These are phyloP conservation scores for Balaenoptera acutorostrata DNA, from an alignment of 2,113 vertebrate species.

Conservation along the genomic window DNA sequence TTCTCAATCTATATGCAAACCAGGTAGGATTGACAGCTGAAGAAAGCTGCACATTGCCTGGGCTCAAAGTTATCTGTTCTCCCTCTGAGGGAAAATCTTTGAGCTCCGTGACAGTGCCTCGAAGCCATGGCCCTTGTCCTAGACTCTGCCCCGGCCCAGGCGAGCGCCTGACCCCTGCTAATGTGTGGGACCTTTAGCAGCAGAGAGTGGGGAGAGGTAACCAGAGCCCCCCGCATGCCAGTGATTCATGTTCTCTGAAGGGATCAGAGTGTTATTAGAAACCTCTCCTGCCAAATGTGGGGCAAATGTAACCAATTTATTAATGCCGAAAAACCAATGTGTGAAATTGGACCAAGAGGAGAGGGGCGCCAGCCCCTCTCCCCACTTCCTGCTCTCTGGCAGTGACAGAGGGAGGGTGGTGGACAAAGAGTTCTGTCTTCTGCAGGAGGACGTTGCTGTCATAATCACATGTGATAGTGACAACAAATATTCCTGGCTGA, in stretches of 20 bases:
- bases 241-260: slow-evolving; percentile 66
- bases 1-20: slow-evolving; percentile 74
- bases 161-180: slow-evolving; percentile 61
- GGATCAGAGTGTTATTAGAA: slow-evolving; percentile 71
- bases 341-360: slow-evolving; percentile 64
- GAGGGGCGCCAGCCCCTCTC: neutral
- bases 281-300: slow-evolving; percentile 59
- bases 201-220: slow-evolving; percentile 40
- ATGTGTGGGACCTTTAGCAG: slow-evolving; percentile 41
- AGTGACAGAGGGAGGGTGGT: neutral
- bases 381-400: slow-evolving; percentile 38
- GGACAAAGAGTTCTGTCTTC: slow-evolving; percentile 45
- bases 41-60: slow-evolving; percentile 44
- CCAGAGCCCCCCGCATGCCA: slow-evolving; percentile 49
- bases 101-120: slow-evolving; percentile 62
- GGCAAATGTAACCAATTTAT: slow-evolving; percentile 75
- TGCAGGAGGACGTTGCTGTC: neutral
- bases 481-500: slow-evolving; percentile 33
- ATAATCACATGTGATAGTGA: slow-evolving; percentile 8
- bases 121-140: slow-evolving; percentile 66
- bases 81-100: slow-evolving; percentile 49
- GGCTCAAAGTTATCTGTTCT: slow-evolving; percentile 50
- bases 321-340: slow-evolving; percentile 58
- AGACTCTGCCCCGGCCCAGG: slow-evolving; percentile 31
- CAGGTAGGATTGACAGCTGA: slow-evolving; percentile 68